Evolutionary conservation across 37 sponge, comb jelly and placozoan genomes (phyloP).

Genomic region (Theonella swinhoei): DNA sequence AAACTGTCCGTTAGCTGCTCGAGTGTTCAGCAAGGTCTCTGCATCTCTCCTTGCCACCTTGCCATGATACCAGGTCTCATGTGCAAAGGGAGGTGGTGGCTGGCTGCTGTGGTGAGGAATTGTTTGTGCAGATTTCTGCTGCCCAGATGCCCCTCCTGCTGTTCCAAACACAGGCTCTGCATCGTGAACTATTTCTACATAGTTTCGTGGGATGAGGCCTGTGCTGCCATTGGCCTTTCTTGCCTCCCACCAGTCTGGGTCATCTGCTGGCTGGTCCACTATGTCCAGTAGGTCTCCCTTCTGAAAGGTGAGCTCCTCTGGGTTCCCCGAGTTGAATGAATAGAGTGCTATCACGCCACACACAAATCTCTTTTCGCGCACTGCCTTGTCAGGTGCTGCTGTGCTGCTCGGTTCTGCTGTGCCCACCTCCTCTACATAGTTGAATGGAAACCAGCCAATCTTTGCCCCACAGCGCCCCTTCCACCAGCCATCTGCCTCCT

Average conservation of each 20-base stretch:
- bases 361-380: constrained; percentile 46
- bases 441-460: constrained; percentile 94
- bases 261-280: constrained; percentile 81
- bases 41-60: constrained; percentile 74
- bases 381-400: background rate
- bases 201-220: constrained; percentile 88
- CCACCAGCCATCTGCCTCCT: constrained; percentile 98
- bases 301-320: constrained; percentile 79
- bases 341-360: constrained; percentile 80
- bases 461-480: constrained; percentile 67
- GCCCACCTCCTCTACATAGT: constrained; percentile 87
- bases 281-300: constrained; percentile 86
- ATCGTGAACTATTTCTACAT: constrained; percentile 80
- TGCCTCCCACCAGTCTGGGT: constrained; percentile 96
- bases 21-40: constrained; percentile 56
- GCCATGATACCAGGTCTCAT: constrained; percentile 85
- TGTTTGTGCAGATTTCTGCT: background rate
- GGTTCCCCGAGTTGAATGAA: constrained; percentile 81
- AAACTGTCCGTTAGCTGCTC: constrained; percentile 84
- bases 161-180: constrained; percentile 43
- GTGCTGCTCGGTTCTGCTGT: no score
- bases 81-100: constrained; percentile 47
- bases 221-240: constrained; percentile 50
- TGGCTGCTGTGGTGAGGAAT: background rate
- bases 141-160: background rate